Percentiles rank a stretch among this genome's conserved stretches.
These are phyloP conservation scores for Portunus trituberculatus DNA, from an alignment of 1,140 invertebrate genomes.

Conservation along the genomic window DNA sequence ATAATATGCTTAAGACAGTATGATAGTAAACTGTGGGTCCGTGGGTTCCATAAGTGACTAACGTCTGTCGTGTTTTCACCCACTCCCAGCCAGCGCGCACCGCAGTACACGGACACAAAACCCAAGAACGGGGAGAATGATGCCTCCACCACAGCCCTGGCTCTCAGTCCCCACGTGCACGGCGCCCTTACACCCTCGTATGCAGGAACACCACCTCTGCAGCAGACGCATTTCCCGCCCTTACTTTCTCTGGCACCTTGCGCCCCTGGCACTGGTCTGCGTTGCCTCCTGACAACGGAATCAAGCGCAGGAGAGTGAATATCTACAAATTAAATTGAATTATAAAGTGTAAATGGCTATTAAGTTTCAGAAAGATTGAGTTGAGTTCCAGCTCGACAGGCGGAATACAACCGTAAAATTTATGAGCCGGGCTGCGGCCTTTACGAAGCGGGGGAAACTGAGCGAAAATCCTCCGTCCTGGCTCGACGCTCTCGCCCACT, in stretches of 20 bases:
- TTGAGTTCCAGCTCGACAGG: conserved; percentile 73
- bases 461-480: neutral
- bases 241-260: neutral
- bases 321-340: conserved; percentile 76
- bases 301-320: conserved; percentile 52
- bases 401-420: conserved; percentile 75
- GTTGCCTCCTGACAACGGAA: too few relatives aligned
- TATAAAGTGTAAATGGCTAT: conserved; percentile 76
- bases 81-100: too few relatives aligned
- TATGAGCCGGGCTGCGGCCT: conserved; percentile 64
- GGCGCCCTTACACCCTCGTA: neutral
- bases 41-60: too few relatives aligned
- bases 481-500: neutral
- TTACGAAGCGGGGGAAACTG: conserved; percentile 59
- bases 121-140: too few relatives aligned
- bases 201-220: too few relatives aligned
- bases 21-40: too few relatives aligned
- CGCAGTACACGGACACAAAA: too few relatives aligned
- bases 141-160: too few relatives aligned
- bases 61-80: too few relatives aligned
- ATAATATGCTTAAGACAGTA: too few relatives aligned
- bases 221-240: neutral
- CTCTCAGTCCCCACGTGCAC: neutral
- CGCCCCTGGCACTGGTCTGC: neutral
- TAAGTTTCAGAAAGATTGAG: conserved; percentile 76